Evolutionary conservation across 2,113 vertebrate species (phyloP).

Genomic region (Emydocephalus ijimae): DNA sequence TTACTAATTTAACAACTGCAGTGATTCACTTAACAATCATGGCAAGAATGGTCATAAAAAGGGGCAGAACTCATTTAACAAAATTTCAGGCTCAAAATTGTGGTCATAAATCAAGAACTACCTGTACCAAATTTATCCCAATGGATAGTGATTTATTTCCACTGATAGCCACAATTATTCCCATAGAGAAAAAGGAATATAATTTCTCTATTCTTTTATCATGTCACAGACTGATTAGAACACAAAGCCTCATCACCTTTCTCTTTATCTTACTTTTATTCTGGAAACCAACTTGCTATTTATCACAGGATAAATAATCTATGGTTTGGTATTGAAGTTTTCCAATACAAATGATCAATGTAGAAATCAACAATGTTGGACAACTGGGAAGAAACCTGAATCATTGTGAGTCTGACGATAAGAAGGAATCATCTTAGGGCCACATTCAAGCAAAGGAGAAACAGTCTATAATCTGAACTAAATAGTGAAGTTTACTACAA

Average conservation of each 20-base stretch:
- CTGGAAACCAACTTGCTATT: background rate
- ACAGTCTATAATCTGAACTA: background rate
- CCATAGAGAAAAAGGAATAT: background rate
- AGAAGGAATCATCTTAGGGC: background rate
- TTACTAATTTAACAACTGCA: background rate
- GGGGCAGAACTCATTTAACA: background rate
- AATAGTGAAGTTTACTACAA: background rate
- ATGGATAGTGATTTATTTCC: background rate
- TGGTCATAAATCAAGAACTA: background rate
- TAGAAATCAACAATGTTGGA: background rate
- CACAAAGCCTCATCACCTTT: background rate
- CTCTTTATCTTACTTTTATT: background rate
- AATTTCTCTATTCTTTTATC: background rate
- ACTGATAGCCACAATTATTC: background rate
- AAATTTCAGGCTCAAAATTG: too few relatives aligned
- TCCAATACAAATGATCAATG: background rate
- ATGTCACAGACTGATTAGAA: background rate
- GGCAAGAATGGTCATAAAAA: background rate
- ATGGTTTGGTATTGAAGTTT: background rate
- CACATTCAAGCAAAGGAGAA: background rate
- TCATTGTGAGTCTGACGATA: background rate
- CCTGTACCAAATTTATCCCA: background rate
- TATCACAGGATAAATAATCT: background rate
- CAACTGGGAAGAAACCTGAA: background rate
- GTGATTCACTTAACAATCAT: background rate